phyloP scores from a whole-genome alignment of 1,140 invertebrate species.

The Eubasilissa regina region DNA sequence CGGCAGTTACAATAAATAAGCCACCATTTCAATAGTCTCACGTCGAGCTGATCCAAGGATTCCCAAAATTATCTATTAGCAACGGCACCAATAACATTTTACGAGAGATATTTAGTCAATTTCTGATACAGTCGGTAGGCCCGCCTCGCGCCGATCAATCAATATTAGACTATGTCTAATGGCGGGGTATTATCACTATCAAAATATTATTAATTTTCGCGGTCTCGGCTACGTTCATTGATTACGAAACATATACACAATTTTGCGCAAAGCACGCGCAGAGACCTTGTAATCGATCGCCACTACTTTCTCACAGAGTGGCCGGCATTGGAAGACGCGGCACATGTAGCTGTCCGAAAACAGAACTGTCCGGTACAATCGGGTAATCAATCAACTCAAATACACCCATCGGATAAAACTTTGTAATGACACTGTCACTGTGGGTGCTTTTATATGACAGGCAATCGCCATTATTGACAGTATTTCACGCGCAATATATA shows the following conservation, averaged over 20 bases:
- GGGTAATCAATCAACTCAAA: constrained; percentile 4
- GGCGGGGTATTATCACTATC: neutral
- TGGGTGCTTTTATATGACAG: too few species aligned
- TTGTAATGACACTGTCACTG: too few species aligned
- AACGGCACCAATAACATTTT: neutral
- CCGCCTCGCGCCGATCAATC: neutral
- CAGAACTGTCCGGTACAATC: neutral
- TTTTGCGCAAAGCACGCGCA: constrained; percentile 5
- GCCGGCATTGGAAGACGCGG: constrained; percentile 1
- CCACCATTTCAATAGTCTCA: neutral
- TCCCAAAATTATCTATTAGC: neutral
- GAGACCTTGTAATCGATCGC: constrained; percentile 27
- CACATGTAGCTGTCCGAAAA: neutral
- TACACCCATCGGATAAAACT: neutral
- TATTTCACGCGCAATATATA: too few species aligned
- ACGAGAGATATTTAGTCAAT: neutral
- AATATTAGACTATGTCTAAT: neutral
- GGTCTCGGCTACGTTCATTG: neutral
- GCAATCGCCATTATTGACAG: too few species aligned
- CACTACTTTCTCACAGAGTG: neutral
- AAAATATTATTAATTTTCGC: too few species aligned
- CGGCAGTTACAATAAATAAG: neutral
- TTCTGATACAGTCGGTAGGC: neutral
- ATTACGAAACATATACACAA: neutral
- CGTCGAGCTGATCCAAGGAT: neutral